Base-by-base conservation (phyloP, 2,113 vertebrate species). In the Apteryx owenii region DNA sequence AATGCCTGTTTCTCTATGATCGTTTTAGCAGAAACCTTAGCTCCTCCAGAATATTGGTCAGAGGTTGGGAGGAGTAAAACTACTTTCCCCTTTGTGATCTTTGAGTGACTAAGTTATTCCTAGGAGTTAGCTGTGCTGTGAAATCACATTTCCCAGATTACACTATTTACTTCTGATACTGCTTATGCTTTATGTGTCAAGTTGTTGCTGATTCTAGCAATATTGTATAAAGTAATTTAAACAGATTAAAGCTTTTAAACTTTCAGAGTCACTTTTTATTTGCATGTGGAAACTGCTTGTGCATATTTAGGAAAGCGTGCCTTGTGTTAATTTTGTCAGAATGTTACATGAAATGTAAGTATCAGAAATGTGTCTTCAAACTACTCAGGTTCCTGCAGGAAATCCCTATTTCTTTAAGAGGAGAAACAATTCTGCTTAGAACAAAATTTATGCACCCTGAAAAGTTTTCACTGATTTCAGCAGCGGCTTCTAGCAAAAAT, bases 51-150 rank as follows among this genome's bases (percentile, higher is more conserved):
- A 93, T 92, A 85, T 50, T 94, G 89, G 86, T 96, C 70, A 95
- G 89, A 18, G 2, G 17, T 65, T 83, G 85, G 81, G 54, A 93
- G 76, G 46, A 89, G 26, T 93, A 85, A 82, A 92, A 83, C 31
- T 77, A 33, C 75, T 64, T 80, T 94, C 60, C 6, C 46, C 38
- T 92, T 91, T 78, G 71, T 89, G 84, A 82, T 92, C 71, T 72
- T 90, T 48, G 31, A 88, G 64, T 91, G 91, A 96, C 89, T 95
- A 89, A 95, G 62, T 85, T 85, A 85, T 92, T 92, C 97, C 94
- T 94, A 95, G 31, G 38, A 73, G 50, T 88, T 60, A 85, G 66
- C 25, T 88, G 15, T 77, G 9, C 75, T 66, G n/a, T 94, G 87
- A 87, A 88, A 88, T 95, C 91, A 85, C 40, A 94, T 95, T 95